Percentiles rank a stretch among this genome's conserved stretches.
Evolutionary conservation across 1,140 invertebrate genomes (phyloP).

Genomic region (Meloidogyne exigua): DNA sequence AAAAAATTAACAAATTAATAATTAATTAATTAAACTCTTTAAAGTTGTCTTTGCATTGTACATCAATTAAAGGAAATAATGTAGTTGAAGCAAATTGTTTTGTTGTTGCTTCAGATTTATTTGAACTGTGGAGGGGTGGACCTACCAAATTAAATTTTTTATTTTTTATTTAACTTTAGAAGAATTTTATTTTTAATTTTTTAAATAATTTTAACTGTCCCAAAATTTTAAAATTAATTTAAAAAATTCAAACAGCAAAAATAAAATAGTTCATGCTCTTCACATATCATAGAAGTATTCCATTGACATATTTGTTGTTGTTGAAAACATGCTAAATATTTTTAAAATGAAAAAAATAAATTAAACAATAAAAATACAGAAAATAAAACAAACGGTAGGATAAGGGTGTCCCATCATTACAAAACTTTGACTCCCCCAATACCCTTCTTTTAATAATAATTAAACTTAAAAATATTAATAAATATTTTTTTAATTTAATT

Average conservation of each 20-base stretch:
- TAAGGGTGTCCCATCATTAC: not conserved
- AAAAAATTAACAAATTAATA: not conserved
- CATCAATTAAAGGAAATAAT: not conserved
- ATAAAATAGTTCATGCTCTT: not conserved
- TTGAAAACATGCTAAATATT: not conserved
- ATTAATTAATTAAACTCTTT: not conserved
- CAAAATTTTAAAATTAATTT: too few species aligned
- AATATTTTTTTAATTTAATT: not conserved
- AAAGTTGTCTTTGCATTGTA: not conserved
- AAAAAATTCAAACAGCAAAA: not conserved
- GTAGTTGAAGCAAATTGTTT: not conserved
- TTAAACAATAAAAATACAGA: not conserved
- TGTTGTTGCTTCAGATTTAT: not conserved
- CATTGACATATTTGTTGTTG: constrained; percentile 1
- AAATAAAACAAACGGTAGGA: not conserved
- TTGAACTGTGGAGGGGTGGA: not conserved
- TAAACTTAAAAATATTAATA: not conserved
- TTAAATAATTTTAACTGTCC: too few species aligned
- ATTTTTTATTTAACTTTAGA: too few species aligned
- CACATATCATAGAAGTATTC: not conserved
- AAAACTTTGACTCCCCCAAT: not conserved
- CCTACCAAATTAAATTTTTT: not conserved
- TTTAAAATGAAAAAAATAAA: not conserved
- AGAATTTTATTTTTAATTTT: too few species aligned
- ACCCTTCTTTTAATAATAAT: not conserved